Evolutionary conservation across 2,797 vertebrate genomes (phyloP), one percentile per base, ranked within the genome.

Genomic region (Choloepus didactylus): DNA sequence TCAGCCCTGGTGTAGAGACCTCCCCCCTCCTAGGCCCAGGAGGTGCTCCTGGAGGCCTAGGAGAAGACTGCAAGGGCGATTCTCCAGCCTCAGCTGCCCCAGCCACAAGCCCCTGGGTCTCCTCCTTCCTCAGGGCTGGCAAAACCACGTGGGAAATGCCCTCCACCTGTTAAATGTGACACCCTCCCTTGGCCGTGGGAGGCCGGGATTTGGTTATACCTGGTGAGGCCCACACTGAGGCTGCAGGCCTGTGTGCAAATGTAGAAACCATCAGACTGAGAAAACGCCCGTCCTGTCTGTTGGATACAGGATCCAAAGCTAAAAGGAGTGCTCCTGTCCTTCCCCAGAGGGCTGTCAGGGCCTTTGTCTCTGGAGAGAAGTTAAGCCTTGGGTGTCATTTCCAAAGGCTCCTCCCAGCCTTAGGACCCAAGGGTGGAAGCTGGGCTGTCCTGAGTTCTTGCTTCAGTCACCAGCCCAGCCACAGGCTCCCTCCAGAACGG

Each of bases 21-120:
- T 16, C n/a, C 21, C 9, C 62, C 46, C 91, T 38, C 56, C 35
- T 21, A 2, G 77, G 46, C 49, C 69, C 59, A 49, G 49, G 46
- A 93, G 91, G 76, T 85, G 81, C n/a, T 77, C 89, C 87, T 69
- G n/a, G 51, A 92, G 75, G 19, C 11, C 29, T 11, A 67, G 80
- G 31, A 46, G 60, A 87, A n/a, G 72, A 79, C 38, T 62, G 10
- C 41, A 85, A 54, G 60, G 35, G 3, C 18, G 51, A 56, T 46
- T 64, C 54, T 94, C 64, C 44, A 93, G 83, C 25, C 66, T 64
- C n/a, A 82, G 83, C 35, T 3, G 1, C 35, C 29, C 69, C 54
- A 59, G 18, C 54, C 64, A 91, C 51, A 91, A 60, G 25, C 51
- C 0, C 49, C 60, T 29, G 75, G 51, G 31, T 75, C 12, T 73